Evolutionary conservation across 2,888 invertebrate species (phyloP), one percentile per base, ranked within the genome.

Genomic region (Lepidochitona cinerea): DNA sequence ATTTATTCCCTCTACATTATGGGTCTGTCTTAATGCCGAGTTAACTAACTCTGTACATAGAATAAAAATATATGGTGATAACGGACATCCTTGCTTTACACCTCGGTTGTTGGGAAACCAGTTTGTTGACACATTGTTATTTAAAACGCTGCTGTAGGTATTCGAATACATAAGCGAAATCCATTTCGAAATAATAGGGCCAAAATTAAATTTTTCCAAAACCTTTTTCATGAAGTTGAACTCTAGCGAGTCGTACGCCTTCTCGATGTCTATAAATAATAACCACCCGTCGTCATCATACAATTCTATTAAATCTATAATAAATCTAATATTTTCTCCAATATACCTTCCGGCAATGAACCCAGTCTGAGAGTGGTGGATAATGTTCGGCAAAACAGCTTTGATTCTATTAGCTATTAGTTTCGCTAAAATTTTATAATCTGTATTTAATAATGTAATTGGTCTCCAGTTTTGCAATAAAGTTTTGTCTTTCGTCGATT

Each of bases 331-430:
- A 29, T 14, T 36, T 54, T 41, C 23, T 26, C 37, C 33, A 18
- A 14, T 53, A 68, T 70, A 66, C 41, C n/a, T 78, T 85, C 86
- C 80, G 84, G 84, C 54, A 84, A 84, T n/a, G 78, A 76, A 9
- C 9, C 41, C 41, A 41, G 41, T 41, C 18, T 41, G 41, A 12
- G 41, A 12, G 9, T 41, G 18, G 18, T 41, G 41, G n/a, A n/a
- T n/a, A n/a, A n/a, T n/a, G n/a, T n/a, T n/a, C n/a, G n/a, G n/a
- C n/a, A n/a, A n/a, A n/a, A 41, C 41, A 9, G 18, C 18, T 41
- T 41, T 41, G 41, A 41, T 41, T 41, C 41, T 9, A 18, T 41
- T 41, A 12, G 41, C 18, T 41, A 41, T 12, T 18, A 41, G 9
- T 41, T 9, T 41, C 9, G 41, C 41, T 12, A 41, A 18, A 12